Conservation (phyloP, 92 coral and sea anemone species). For the Heliopora coerulea region DNA sequence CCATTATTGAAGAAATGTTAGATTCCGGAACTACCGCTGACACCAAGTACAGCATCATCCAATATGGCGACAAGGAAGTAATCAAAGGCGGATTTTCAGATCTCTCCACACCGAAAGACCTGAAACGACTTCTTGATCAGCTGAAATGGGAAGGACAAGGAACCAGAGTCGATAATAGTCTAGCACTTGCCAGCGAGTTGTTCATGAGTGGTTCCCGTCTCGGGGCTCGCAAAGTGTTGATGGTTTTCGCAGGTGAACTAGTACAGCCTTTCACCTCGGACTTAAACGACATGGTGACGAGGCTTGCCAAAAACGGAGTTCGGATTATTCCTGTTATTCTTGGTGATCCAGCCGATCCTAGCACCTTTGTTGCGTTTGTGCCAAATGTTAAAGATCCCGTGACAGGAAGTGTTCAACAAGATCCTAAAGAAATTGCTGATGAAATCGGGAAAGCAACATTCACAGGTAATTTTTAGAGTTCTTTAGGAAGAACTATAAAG, state of each 20-base stretch:
- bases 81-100: slow-evolving; percentile 63
- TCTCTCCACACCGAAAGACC: slow-evolving; percentile 60
- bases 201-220: slow-evolving; percentile 63
- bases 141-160: slow-evolving; percentile 58
- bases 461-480: slow-evolving; percentile 10
- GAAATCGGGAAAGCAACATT: slow-evolving; percentile 20
- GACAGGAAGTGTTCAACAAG: neutral
- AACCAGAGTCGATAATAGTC: slow-evolving; percentile 59
- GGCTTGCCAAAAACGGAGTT: slow-evolving; percentile 61
- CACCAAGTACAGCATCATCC: slow-evolving; percentile 66
- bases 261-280: slow-evolving; percentile 17
- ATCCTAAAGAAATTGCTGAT: slow-evolving; percentile 8
- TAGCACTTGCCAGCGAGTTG: slow-evolving; percentile 49
- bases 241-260: slow-evolving; percentile 75
- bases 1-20: slow-evolving; percentile 76
- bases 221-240: slow-evolving; percentile 66
- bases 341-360: slow-evolving; percentile 65
- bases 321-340: slow-evolving; percentile 74
- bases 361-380: slow-evolving; percentile 14
- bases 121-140: slow-evolving; percentile 63
- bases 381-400: slow-evolving; percentile 27
- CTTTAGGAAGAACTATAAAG: too few species aligned
- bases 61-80: slow-evolving; percentile 59
- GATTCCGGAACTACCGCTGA: slow-evolving; percentile 77
- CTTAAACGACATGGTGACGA: slow-evolving; percentile 54